Evolutionary conservation across 2,113 vertebrate species (phyloP), one percentile per base, ranked within the genome.

Genomic region (Desmodus rotundus): DNA sequence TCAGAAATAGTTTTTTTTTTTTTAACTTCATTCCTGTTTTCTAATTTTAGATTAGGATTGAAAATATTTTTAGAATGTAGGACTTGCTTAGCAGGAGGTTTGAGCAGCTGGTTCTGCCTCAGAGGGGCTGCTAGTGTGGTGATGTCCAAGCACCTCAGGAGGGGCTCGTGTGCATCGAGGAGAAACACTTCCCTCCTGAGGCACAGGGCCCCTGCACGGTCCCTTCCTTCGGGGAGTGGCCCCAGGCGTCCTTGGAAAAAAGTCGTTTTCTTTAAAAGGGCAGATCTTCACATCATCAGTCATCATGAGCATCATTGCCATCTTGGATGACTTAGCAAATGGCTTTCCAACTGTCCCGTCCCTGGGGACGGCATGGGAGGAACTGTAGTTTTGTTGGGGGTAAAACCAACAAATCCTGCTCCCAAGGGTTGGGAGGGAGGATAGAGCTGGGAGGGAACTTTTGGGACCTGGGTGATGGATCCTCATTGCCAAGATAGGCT

Each of bases 141-240:
- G n/a, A 20, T 4, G 12, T 19, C 12, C 2, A 2, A 9, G 47
- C 1, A 7, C 28, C 87, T 3, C 8, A 2, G 24, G 36, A 15
- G 5, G 22, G 26, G 22, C 56, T 36, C 1, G 1, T 15, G 8
- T 24, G 31, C 5, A 0, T 0, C 5, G n/a, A 19, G 28, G 1
- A 38, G 36, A 52, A 9, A 1, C 47, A n/a, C 10, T 7, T 38
- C 6, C 45, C 22, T 50, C 33, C 1, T 9, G 13, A 14, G 8
- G 7, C 43, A 0, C 58, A 13, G 2, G 2, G 47, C 7, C 7
- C 17, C 2, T 9, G 3, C 1, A 7, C 1, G 14, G 38, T 2
- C 85, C 38, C 54, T 73, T 16, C 36, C 36, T 43, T 20, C 1
- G 36, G 85, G 47, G 67, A 4, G 31, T 41, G 36, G 56, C 28